Base-by-base conservation (phyloP, 2,113 vertebrate species). In the Oreotrochilus melanogaster region DNA sequence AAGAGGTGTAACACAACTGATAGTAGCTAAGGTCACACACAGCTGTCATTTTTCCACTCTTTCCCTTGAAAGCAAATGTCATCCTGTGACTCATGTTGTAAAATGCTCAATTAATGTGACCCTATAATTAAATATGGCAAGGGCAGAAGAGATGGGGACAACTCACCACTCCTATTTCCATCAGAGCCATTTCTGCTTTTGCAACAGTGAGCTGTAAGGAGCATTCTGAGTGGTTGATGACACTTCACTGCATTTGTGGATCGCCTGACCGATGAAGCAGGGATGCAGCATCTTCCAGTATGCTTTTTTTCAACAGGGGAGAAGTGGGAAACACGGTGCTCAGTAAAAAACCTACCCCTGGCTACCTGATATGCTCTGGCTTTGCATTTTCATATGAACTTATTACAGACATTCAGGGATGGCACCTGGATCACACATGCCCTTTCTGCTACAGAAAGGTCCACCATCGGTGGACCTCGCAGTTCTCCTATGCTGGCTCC, bases 401-500 rank as follows among this genome's bases (percentile, higher is more conserved):
- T 64, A 33, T 1, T 30, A 65, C 7, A 56, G 54, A 9, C 71
- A 39, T 31, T 76, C 30, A 47, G 65, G 45, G 24, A 42, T 31
- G 18, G 45, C 51, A 47, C 25, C 33, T 8, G 47, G 31, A 75
- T 24, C 18, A 71, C 47, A 33, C 28, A 43, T 5, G 11, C 13
- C 56, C 18, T 30, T 67, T 18, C n/a, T 58, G 65, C 5, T 9
- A 30, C 13, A 71, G 58, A 65, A n/a, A n/a, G n/a, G n/a, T n/a
- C n/a, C n/a, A 39, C 71, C 64, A 71, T 14, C 18, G 6, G 9
- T 4, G 10, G n/a, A 51, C 7, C 39, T 71, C 62, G 23, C 23
- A 31, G 33, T 13, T 9, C 23, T 72, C 35, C 28, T 7, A 2
- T 0, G 1, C 4, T 24, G 22, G 57, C 12, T 58, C 11, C 28